Base-by-base conservation (phyloP, 2,888 invertebrate species). In the Mantis religiosa region DNA sequence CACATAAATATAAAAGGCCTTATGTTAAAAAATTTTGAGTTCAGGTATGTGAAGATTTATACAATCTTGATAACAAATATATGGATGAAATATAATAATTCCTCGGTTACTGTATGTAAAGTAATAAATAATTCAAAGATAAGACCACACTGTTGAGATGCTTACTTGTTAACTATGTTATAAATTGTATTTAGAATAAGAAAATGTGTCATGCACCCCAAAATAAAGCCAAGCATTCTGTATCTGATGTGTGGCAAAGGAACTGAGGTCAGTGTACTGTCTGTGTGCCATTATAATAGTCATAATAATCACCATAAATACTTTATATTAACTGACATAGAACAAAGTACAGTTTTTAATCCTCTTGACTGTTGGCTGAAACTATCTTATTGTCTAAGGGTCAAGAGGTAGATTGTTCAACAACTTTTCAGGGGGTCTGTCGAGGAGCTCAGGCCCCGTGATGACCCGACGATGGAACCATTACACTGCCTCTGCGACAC, bases 401-500 rank as follows among this genome's bases (percentile, higher is more conserved):
- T 71, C 54, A 71, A 71, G 54, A 71, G 54, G 54, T 71, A 71
- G 54, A 71, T 71, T 71, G 54, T 71, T 71, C 54, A 71, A 71
- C 54, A 71, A 71, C 20, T 71, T 71, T 71, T 71, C 54, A 71
- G 54, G 54, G 54, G 54, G 54, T 71, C 54, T 20, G 54, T 71
- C 6, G 54, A 71, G 54, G 54, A 71, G 54, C 54, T 71, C 54
- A 71, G 54, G 15, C 54, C 54, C 54, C 54, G 15, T 34, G 85
- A 85, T 47, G 85, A 27, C 54, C 54, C 54, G 47, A 85, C 47
- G 47, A 87, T 28, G n/a, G 87, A 87, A 27, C 87, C 87, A 87
- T 87, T 87, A 82, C 87, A 87, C 28, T 87, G 85, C 85, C 54
- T 41, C 47, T 47, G 87, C 41, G 28, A 28, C 81, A 71, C 87